Base-by-base conservation (phyloP, 1,140 invertebrate genomes). In the Ostrea edulis region DNA sequence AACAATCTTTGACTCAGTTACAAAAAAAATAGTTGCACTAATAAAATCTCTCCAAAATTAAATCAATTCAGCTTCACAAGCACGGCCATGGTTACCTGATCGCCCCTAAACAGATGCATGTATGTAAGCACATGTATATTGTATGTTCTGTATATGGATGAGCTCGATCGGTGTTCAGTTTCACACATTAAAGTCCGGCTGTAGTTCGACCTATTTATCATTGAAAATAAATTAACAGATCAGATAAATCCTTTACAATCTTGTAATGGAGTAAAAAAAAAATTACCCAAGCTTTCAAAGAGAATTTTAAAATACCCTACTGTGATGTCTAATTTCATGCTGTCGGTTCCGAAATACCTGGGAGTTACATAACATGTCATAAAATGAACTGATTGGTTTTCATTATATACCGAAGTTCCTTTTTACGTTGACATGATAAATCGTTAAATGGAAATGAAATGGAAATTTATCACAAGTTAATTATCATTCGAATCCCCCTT, bases 381-480 rank as follows among this genome's bases (percentile, higher is more conserved):
- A 77, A 77, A 77, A 35, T 35, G 68, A 77, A 77, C 25, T 25
- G 68, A 35, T 35, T 77, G 68, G 68, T 25, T 77, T 77, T 25
- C 14, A 77, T 77, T 77, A 77, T 22, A 77, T 14, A 77, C 14
- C 68, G 8, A 4, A 22, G 7, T 77, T 25, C 29, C 68, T 77
- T 29, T 77, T 77, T 77, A 14, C 68, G 68, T 25, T 29, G 68
- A 77, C 68, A 77, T 29, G 68, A 77, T 77, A 77, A 77, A 77
- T 77, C 68, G 68, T 77, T 77, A 77, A 77, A 77, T 77, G 25
- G 68, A 77, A 77, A 77, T 44, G 68, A 77, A 77, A 77, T 35
- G 25, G 68, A 77, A 77, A 77, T 77, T 77, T 35, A 77, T 77
- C 35, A 14, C 68, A 77, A 77, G 22, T 77, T 77, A 29, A 77